Evolutionary conservation across 2,797 vertebrate genomes (phyloP).

Genomic region (Gambusia yucatana): DNA sequence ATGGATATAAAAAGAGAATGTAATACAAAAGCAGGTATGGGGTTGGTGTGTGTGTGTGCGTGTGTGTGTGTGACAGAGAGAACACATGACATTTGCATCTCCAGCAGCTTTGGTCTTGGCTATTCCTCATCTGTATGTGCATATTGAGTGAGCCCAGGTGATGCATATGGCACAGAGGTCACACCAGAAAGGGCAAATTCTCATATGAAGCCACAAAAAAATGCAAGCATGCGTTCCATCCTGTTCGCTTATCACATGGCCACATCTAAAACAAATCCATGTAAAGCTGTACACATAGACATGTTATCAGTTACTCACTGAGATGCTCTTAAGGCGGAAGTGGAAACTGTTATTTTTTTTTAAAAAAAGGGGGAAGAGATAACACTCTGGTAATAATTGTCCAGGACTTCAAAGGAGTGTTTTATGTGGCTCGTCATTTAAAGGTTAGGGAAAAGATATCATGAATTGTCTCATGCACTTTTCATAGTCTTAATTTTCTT

Average conservation of each 20-base stretch:
- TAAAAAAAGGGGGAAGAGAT: not conserved
- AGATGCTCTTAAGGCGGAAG: conserved; percentile 63
- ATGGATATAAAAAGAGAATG: conserved; percentile 67
- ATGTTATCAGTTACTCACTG: conserved; percentile 71
- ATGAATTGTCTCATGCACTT: conserved; percentile 5
- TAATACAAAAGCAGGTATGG: conserved; percentile 63
- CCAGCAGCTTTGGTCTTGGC: conserved; percentile 73
- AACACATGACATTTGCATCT: conserved; percentile 79
- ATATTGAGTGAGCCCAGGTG: conserved; percentile 86
- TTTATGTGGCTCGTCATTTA: conserved; percentile 43
- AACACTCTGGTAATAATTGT: conserved; percentile 40
- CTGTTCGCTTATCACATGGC: conserved; percentile 37
- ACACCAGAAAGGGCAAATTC: conserved; percentile 82
- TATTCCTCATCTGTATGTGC: conserved; percentile 82
- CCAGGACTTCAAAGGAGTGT: conserved; percentile 43
- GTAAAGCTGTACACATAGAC: conserved; percentile 29
- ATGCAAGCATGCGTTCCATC: conserved; percentile 60
- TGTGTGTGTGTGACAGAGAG: conserved; percentile 36
- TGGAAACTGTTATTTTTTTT: not conserved
- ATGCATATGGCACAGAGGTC: conserved; percentile 80
- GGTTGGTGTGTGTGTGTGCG: conserved; percentile 32
- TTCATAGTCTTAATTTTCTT: conserved; percentile 16
- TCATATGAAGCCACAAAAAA: conserved; percentile 77
- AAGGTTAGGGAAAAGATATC: not conserved
- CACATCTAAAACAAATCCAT: conserved; percentile 40